Evolutionary conservation across 2,113 vertebrate genomes (phyloP).

Genomic region (Himantopus leucocephalus): DNA sequence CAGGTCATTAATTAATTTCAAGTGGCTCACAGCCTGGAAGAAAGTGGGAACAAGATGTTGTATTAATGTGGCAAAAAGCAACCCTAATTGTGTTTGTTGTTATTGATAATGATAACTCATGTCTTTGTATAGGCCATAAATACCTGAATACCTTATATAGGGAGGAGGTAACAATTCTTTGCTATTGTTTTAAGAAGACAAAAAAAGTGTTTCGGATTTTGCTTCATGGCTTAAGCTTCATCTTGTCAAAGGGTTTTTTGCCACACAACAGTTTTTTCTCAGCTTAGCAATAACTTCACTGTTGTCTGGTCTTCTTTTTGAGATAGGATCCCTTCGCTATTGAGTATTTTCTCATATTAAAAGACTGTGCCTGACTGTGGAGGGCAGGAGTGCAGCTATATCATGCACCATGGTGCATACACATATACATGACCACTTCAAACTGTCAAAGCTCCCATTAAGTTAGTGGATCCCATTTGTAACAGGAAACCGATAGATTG

Average conservation of each 20-base stretch:
- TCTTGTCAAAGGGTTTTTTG: neutral
- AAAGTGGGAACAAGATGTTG: neutral
- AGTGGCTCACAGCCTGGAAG: neutral
- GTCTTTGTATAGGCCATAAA: neutral
- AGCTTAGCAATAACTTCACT: neutral
- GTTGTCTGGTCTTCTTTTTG: neutral
- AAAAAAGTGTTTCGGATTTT: accelerated
- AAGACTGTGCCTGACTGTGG: neutral
- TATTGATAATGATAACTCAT: neutral
- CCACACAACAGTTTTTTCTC: neutral
- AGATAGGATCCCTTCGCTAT: neutral
- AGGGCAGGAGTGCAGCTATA: neutral
- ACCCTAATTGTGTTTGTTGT: neutral
- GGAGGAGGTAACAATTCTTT: neutral
- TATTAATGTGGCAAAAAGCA: neutral
- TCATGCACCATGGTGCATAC: neutral
- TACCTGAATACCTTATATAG: neutral
- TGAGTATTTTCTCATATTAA: neutral
- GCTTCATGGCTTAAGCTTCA: neutral
- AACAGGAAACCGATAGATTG: neutral
- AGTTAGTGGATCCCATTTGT: neutral
- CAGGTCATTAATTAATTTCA: neutral
- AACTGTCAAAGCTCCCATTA: neutral
- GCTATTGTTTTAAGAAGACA: neutral
- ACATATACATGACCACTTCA: neutral